Evolutionary conservation across 2,888 invertebrate genomes (phyloP), one percentile per base, ranked within the genome.

Genomic region (Anoncus sp.): DNA sequence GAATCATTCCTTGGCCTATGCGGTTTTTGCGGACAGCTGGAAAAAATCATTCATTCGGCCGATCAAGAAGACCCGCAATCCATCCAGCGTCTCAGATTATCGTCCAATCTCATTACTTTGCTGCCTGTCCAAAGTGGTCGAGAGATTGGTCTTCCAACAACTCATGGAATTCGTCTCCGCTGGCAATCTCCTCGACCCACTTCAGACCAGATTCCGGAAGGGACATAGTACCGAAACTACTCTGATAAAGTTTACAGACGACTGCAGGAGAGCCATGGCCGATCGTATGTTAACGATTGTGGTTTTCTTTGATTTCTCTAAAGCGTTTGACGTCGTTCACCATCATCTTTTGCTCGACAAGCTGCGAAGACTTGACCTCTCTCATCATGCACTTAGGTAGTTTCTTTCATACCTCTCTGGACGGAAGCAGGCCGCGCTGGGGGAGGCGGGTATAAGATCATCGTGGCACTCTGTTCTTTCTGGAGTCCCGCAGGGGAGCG

Each of bases 401-500:
- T 71, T 60, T 12, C 12, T 31, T 31, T 31, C 7, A 3, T 31
- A 31, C 7, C 31, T 31, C 7, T 31, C 31, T 5, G 7, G 7
- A 5, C 31, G 31, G 3, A 31, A 7, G 31, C 31, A 31, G 31
- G 31, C 31, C 7, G 31, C 7, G 31, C 31, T 53, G 0, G 24
- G 22, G 6, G 3, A 16, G 10, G 63, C 40, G 10, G 63, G 57
- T 0, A 4, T 24, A 31, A 31, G 31, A 4, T 76, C 57, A 0
- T 40, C 9, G 1, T 76, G 75, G 71, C 14, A 31, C 3, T 3
- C 20, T 6, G n/a, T 45, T 5, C 3, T 14, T 10, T 40, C 71
- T 0, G 65, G 76, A 1, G 76, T 76, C 0, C 66, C 66, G 1
- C 66, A 66, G 43, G 66, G 72, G 16, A 71, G 66, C 20, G 72